Percentiles rank a stretch among this genome's conserved stretches.
Evolutionary conservation across 2,113 vertebrate genomes (phyloP).

Genomic region (Aplodontia rufa): DNA sequence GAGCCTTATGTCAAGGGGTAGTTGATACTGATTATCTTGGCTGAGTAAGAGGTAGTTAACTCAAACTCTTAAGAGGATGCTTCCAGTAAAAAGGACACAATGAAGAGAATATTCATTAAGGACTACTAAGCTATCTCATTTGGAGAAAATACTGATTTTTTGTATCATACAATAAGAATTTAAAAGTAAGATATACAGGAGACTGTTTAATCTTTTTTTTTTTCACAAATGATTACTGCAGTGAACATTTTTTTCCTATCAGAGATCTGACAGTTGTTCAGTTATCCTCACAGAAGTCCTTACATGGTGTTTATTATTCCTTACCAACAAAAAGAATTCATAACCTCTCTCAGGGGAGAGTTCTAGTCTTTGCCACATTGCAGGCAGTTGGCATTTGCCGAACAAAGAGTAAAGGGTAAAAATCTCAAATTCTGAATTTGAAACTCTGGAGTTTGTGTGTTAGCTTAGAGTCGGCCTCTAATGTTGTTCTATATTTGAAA

Average conservation of each 20-base stretch:
- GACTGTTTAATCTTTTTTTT: neutral
- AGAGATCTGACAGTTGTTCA: neutral
- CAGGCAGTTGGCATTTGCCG: neutral
- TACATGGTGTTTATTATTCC: neutral
- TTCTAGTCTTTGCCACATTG: neutral
- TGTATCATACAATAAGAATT: neutral
- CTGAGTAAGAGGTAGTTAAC: neutral
- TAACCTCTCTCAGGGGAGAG: neutral
- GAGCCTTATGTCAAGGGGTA: neutral
- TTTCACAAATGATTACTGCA: neutral
- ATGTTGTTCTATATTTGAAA: neutral
- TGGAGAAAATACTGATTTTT: neutral
- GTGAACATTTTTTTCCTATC: neutral
- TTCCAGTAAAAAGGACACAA: neutral
- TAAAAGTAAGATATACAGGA: neutral
- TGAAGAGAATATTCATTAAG: neutral
- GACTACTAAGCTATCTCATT: neutral
- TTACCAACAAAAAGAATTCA: neutral
- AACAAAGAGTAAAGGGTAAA: neutral
- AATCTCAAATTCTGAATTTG: neutral
- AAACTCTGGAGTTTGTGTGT: neutral
- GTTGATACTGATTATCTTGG: neutral
- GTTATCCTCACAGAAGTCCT: neutral
- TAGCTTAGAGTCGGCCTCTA: neutral
- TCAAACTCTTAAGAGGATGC: neutral